Evolutionary conservation across 2,888 invertebrate genomes (phyloP), one percentile per base, ranked within the genome.

Genomic region (Shargacucullia verbasci): DNA sequence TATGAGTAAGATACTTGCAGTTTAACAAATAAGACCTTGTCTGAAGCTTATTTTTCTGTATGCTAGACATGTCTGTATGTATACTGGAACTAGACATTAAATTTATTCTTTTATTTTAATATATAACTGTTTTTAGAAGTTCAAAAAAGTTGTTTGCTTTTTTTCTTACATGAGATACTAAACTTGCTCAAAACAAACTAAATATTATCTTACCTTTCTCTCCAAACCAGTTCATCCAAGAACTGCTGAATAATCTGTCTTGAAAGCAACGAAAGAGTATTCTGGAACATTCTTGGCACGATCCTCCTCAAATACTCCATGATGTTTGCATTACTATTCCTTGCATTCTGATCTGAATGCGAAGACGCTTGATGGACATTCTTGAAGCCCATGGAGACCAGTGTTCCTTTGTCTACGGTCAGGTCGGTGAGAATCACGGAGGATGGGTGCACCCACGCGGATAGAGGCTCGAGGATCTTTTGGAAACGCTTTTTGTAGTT

Each of bases 261-360:
- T 1, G 97, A 97, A 0, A 98, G 90, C 67, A 98, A 85, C 9
- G 97, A 97, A 7, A 98, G 87, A 0, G 98, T 98, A 73, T 97
- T 98, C 92, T 98, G 97, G 90, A 98, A 98, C 98, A 98, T 98
- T 78, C 98, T 95, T 0, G 98, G 98, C 2, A 98, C 97, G 50
- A 98, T 97, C 65, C 97, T 95, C 29, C 98, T 93, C 66, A 98
- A 88, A 82, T 98, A 98, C 80, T 98, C 97, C 98, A 98, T 98
- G 7, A 98, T 97, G 52, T 96, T 96, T 0, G 95, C 95, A 77
- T 97, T 97, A 47, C 95, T 95, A 67, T 95, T 95, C 70, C 95
- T 93, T 0, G 92, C 82, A 0, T 94, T 90, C 5, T 92, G 89
- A 9, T 92, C 93, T 0, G 85, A 79, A 54, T 93, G 94, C 0